A percentile compares a stretch with the other conserved stretches of the same genome.
Evolutionary conservation across 2,113 vertebrate species (phyloP).

Genomic region (Maccullochella peelii): DNA sequence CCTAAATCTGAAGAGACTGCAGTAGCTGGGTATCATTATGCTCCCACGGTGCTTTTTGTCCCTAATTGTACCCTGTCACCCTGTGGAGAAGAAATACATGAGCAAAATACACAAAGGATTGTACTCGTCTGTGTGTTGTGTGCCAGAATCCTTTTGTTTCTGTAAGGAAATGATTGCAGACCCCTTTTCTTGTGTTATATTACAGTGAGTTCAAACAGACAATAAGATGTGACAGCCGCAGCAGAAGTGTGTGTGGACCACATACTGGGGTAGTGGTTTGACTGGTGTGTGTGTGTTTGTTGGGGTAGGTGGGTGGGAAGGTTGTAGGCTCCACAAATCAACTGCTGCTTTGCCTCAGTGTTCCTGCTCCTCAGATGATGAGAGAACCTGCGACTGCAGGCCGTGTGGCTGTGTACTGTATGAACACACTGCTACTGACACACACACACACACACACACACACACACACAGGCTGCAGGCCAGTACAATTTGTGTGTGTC

Average conservation of each 20-base stretch:
- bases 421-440: slow-evolving; percentile 21
- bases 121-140: slow-evolving; percentile 47
- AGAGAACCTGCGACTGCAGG: slow-evolving; percentile 60
- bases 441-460: neutral
- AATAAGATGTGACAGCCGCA: slow-evolving; percentile 57
- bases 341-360: slow-evolving; percentile 32
- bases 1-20: slow-evolving; percentile 50
- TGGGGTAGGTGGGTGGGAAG: slow-evolving; percentile 30
- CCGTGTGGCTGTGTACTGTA: slow-evolving; percentile 27
- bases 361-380: slow-evolving; percentile 62
- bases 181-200: slow-evolving; percentile 55
- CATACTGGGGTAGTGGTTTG: slow-evolving; percentile 39
- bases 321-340: slow-evolving; percentile 43
- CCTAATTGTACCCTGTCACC: slow-evolving; percentile 84
- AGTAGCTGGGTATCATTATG: slow-evolving; percentile 81
- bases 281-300: slow-evolving; percentile 17
- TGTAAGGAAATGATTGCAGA: slow-evolving; percentile 57
- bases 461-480: slow-evolving; percentile 44
- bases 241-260: slow-evolving; percentile 30
- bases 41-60: slow-evolving; percentile 81
- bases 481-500: slow-evolving; percentile 30
- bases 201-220: slow-evolving; percentile 65
- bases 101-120: slow-evolving; percentile 60
- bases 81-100: slow-evolving; percentile 66
- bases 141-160: slow-evolving; percentile 58